Conservation (phyloP, 2,113 vertebrate species). For the Ictidomys tridecemlineatus region DNA sequence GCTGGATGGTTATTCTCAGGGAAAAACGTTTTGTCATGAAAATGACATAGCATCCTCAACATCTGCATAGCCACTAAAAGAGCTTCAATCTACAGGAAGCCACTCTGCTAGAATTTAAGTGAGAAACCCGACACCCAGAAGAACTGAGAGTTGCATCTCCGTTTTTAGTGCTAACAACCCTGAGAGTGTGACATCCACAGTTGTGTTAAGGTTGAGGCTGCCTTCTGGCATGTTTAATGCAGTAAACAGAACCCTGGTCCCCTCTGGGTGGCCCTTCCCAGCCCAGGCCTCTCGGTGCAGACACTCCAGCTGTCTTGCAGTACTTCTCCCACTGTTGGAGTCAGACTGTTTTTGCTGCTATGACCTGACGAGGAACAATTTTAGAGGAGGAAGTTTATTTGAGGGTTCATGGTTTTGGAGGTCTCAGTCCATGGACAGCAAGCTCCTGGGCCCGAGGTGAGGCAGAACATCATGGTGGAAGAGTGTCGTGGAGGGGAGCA, state of each 20-base stretch:
- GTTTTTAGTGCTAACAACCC: not conserved
- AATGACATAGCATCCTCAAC: not conserved
- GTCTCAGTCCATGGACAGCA: no score
- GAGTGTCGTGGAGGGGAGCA: no score
- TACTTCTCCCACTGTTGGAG: no score
- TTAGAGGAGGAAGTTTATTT: no score
- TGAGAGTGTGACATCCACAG: accelerated
- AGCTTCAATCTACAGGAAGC: not conserved
- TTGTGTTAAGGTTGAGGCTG: not conserved
- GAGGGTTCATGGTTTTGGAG: no score
- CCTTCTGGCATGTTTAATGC: not conserved
- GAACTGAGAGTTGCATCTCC: not conserved
- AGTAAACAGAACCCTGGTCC: not conserved
- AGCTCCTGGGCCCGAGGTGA: no score
- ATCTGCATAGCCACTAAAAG: not conserved
- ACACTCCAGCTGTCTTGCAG: no score
- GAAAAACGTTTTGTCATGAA: not conserved
- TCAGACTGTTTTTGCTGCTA: no score
- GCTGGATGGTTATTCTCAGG: not conserved
- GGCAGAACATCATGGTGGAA: no score
- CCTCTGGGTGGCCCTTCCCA: not conserved
- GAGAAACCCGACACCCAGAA: not conserved
- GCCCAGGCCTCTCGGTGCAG: accelerated
- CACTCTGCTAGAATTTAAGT: not conserved
- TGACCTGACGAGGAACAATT: no score